Conservation (phyloP, 2,888 invertebrate genomes). For the Malthinus flaveolus region DNA sequence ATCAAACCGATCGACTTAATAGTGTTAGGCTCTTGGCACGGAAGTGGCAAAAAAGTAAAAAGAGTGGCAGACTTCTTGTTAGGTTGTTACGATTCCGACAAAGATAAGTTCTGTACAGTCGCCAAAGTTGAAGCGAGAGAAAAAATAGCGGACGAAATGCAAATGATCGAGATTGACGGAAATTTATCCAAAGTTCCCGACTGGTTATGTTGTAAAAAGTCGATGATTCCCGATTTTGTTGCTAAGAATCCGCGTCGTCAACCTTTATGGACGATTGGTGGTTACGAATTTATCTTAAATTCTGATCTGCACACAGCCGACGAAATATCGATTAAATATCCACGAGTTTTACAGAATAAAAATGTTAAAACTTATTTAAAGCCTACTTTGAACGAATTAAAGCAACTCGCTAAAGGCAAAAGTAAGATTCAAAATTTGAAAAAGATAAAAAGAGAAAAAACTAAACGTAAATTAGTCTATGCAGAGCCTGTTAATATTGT, state of each 20-base stretch:
- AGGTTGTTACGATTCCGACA: constrained; percentile 79
- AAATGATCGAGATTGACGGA: constrained; percentile 81
- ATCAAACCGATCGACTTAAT: constrained; percentile 94
- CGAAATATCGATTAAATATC: constrained; percentile 93
- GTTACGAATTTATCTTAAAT: constrained; percentile 76
- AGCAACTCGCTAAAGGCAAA: no score
- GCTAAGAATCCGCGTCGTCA: constrained; percentile 80
- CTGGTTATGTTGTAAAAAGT: constrained; percentile 83
- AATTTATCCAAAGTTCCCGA: constrained; percentile 69
- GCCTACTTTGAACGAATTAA: constrained; percentile 62
- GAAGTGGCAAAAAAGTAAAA: constrained; percentile 88
- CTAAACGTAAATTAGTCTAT: no score
- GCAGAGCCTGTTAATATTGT: no score
- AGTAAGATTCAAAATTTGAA: no score
- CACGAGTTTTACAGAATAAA: constrained; percentile 81
- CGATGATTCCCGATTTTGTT: constrained; percentile 88
- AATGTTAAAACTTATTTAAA: constrained; percentile 83
- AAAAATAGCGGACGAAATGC: constrained; percentile 68
- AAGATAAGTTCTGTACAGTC: constrained; percentile 81
- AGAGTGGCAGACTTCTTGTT: constrained; percentile 93
- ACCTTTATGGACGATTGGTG: constrained; percentile 95
- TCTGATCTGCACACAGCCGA: constrained; percentile 87
- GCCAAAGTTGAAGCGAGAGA: constrained; percentile 86
- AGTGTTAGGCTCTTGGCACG: constrained; percentile 94
- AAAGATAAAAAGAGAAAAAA: no score